Base-by-base conservation (phyloP, 2,113 vertebrate genomes). In the Terrapene triunguis region DNA sequence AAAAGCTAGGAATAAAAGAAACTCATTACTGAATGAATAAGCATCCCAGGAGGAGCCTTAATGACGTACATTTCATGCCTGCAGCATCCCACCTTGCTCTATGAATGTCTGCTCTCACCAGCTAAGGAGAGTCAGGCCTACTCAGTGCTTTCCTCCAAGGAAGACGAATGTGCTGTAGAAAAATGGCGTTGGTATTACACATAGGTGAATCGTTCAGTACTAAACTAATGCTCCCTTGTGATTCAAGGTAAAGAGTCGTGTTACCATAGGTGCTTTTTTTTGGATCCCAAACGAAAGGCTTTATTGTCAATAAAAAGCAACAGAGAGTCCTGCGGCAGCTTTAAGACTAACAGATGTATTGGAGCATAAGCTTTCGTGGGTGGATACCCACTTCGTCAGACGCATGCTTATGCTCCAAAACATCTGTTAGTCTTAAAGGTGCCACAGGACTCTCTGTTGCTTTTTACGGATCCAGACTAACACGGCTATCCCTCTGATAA, bases 61-160 rank as follows among this genome's bases (percentile, higher is more conserved):
- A 44, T 7, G 5, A 55, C 2, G 1, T 24, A 32, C 0, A 1
- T 5, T 79, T 44, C 12, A 35, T 21, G 42, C 47, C 7, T 2
- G 1, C 29, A 72, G 65, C 65, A 72, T 72, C 8, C 65, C 35
- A 38, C 65, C n/a, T 72, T 48, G 76, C 0, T 0, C 5, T n/a
- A 29, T 1, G n/a, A 14, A 4, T 13, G 38, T 32, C 62, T 38
- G 4, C n/a, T 21, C 10, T 22, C 54, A 22, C 13, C 42, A 16
- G 32, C 35, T 74, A 1, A 22, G 74, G 16, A 69, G 38, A 81
- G 29, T 44, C 83, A 10, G 16, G 3, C 21, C 74, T 16, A 42
- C 74, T 50, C 65, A 42, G 0, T 3, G 21, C 21, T 29, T 65
- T 84, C 53, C 3, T 35, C 8, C 21, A 8, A 44, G 42, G 24